Evolutionary conservation across 2,797 vertebrate species (phyloP).

Genomic region (Falco concolor): DNA sequence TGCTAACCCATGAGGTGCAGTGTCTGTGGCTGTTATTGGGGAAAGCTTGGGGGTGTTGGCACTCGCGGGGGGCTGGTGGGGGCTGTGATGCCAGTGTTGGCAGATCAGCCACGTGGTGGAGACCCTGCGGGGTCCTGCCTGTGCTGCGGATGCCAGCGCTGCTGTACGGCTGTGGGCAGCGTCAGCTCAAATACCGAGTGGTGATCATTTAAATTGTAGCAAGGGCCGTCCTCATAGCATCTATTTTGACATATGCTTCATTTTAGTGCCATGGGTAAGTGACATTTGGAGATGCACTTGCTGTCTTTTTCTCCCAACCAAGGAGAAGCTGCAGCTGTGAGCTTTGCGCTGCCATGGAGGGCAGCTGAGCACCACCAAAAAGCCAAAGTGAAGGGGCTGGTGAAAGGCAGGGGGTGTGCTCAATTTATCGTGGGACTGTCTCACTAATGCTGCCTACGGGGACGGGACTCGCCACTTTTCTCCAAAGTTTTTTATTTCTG

Average conservation of each 20-base stretch:
- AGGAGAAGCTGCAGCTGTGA: background rate
- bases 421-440: background rate
- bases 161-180: background rate
- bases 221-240: fast-evolving
- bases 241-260: background rate
- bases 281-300: background rate
- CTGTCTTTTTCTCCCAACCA: background rate
- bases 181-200: background rate
- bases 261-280: background rate
- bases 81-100: too few species aligned
- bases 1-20: background rate
- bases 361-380: background rate
- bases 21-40: too few species aligned
- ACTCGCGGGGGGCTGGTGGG: too few species aligned
- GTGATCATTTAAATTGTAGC: too few species aligned
- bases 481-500: background rate
- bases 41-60: too few species aligned
- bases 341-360: fast-evolving
- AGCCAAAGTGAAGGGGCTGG: background rate
- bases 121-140: fast-evolving
- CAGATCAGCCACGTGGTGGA: too few species aligned
- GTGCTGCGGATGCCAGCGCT: background rate
- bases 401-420: background rate
- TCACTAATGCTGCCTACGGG: fast-evolving
- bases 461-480: background rate